Percentiles rank a stretch among this genome's conserved stretches.
Conservation (phyloP, 37 sponge, comb jelly and placozoan genomes). For the Cladorhizidae sp. region DNA sequence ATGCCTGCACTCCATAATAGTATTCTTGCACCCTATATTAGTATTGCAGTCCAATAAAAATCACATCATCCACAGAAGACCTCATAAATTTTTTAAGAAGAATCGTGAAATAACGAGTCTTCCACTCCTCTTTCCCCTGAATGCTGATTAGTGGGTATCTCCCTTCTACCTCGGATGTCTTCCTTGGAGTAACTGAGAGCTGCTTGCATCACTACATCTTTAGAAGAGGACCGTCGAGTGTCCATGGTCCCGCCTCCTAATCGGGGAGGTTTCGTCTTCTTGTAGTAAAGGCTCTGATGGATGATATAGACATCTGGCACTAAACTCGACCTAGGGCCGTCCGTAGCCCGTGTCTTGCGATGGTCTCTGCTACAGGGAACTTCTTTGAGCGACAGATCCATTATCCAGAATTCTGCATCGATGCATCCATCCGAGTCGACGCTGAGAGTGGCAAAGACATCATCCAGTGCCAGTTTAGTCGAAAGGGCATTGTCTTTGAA, state of each 20-base stretch:
- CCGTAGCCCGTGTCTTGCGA: neutral
- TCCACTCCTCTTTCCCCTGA: neutral
- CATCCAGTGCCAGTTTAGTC: neutral
- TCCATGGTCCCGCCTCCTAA: neutral
- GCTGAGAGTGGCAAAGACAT: neutral
- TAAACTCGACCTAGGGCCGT: too few relatives aligned
- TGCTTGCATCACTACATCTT: neutral
- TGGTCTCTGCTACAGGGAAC: neutral
- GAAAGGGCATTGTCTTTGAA: neutral
- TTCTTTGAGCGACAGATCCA: neutral
- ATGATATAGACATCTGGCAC: neutral
- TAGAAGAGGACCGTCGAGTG: neutral
- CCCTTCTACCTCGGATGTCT: neutral
- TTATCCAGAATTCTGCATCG: neutral
- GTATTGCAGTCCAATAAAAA: too few relatives aligned
- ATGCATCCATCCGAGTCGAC: neutral
- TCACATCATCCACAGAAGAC: too few relatives aligned
- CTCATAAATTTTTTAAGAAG: neutral
- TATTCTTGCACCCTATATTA: too few relatives aligned
- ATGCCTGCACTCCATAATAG: too few relatives aligned
- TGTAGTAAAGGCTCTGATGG: neutral
- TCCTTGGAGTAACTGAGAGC: neutral
- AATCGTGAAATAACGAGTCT: neutral
- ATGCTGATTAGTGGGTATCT: neutral
- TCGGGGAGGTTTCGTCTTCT: neutral